Evolutionary conservation across 2,113 vertebrate genomes (phyloP), one percentile per base, ranked within the genome.

Genomic region (Oreochromis tanganicae): DNA sequence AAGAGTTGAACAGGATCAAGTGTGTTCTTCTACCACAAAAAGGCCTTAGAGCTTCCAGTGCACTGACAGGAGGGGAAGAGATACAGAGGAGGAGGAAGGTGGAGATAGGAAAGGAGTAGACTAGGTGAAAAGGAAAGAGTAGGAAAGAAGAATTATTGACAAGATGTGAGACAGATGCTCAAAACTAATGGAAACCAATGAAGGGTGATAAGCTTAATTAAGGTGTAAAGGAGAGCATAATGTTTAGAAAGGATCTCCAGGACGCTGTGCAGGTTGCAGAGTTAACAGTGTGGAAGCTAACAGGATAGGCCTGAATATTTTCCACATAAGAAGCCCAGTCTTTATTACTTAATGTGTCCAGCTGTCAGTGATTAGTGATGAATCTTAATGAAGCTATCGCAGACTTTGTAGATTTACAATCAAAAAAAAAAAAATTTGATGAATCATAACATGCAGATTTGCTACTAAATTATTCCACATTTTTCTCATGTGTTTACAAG

Each of bases 1-100:
- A 96, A 95, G 93, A 96, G 95, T 95, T 92, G 95, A 94, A 94
- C 93, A 93, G 94, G 95, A 95, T 95, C 94, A 94, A 95, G 93
- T 94, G 94, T 92, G 94, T 94, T 95, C 91, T 95, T 91, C 92
- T 92, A 61, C 90, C 90, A 89, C 87, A 94, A 88, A 93, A 94
- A 93, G 88, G 85, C 93, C 91, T 88, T 7, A 38, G 71, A 93
- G 94, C 94, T 93, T 90, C 82, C 71, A 66, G 82, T 84, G 38
- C 50, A 41, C 85, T 50, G 84, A 87, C 87, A 81, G 84, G 68
- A 86, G 80, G 81, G 34, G 19, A 75, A 73, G 78, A 88, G 55
- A 83, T 43, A 81, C 17, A 87, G 73, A 83, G 55, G 86, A 46
- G 9, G 55, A 79, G 46, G 46, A 78, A 78, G 71, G 9, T 78